These are phyloP conservation scores for Drosophila nannoptera DNA, from an alignment of 1,140 invertebrate genomes.

Conservation along the genomic window DNA sequence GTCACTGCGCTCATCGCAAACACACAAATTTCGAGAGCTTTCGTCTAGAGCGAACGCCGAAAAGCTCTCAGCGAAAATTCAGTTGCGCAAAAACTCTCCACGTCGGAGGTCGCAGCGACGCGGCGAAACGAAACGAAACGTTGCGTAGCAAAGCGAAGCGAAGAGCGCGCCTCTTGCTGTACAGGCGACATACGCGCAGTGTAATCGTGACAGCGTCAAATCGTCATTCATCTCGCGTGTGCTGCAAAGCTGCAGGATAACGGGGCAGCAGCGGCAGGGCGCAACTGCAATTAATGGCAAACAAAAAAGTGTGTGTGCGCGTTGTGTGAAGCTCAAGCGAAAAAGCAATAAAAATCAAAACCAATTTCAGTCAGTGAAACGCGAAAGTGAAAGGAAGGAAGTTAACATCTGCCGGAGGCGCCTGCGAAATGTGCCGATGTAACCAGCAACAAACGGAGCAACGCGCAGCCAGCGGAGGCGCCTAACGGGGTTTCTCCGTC, in stretches of 20 bases:
- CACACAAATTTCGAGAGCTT: conserved; percentile 41
- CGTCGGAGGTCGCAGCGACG: conserved; percentile 40
- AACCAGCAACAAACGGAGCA: conserved; percentile 22
- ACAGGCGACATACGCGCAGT: conserved; percentile 15
- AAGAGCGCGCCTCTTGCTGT: conserved; percentile 16
- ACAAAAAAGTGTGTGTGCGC: background rate
- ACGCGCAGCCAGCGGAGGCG: conserved; percentile 29
- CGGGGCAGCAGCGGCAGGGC: conserved; percentile 10
- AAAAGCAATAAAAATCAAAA: conserved; percentile 21
- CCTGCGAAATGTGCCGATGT: conserved; percentile 35
- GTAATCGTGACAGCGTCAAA: conserved; percentile 5
- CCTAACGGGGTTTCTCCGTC: conserved; percentile 5
- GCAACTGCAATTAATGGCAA: conserved; percentile 23
- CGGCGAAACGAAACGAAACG: conserved; percentile 23
- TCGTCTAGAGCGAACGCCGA: conserved; percentile 9
- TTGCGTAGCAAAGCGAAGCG: background rate
- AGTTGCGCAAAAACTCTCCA: conserved; percentile 72
- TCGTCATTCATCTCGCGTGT: conserved; percentile 42
- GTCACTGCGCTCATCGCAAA: conserved; percentile 28
- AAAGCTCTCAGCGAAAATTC: conserved; percentile 52
- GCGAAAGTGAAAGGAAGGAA: conserved; percentile 14
- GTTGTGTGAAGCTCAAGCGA: background rate
- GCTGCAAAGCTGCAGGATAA: conserved; percentile 30
- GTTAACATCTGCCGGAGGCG: conserved; percentile 2
- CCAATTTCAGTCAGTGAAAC: conserved; percentile 27